phyloP scores from a whole-genome alignment of 2,113 vertebrate species.

The Microcebus jonahi region DNA sequence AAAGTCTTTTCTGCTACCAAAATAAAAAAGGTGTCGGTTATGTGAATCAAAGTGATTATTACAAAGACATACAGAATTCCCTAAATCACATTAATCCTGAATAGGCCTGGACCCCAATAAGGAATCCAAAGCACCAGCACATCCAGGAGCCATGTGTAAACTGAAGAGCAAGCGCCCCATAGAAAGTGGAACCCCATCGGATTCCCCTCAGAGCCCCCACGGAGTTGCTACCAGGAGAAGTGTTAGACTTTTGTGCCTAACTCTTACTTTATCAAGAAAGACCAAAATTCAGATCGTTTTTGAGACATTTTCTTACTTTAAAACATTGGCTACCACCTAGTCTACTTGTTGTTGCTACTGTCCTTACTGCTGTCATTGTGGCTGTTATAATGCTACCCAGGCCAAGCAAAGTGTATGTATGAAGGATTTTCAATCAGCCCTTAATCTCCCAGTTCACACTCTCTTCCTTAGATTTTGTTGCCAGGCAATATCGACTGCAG shows the following conservation, averaged over 20 bases:
- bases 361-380: not conserved
- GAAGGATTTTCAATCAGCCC: not conserved
- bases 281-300: not conserved
- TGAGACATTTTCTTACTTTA: not conserved
- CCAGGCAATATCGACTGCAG: not conserved
- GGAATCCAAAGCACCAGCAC: not conserved
- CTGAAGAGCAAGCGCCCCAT: not conserved
- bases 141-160: not conserved
- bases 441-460: not conserved
- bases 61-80: not conserved
- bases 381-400: not conserved
- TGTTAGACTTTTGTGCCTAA: not conserved
- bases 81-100: not conserved
- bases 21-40: not conserved
- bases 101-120: not conserved
- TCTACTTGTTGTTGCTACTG: not conserved
- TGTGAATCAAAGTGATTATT: not conserved
- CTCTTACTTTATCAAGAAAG: not conserved
- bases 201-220: not conserved
- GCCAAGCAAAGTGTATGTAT: not conserved
- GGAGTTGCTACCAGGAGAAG: no score
- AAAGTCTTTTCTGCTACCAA: conserved; percentile 58
- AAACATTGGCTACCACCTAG: not conserved
- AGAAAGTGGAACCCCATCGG: not conserved
- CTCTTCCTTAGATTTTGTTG: not conserved